phyloP scores from a whole-genome alignment of 2,888 invertebrate species.

The Drosophila parthenogenetica region DNA sequence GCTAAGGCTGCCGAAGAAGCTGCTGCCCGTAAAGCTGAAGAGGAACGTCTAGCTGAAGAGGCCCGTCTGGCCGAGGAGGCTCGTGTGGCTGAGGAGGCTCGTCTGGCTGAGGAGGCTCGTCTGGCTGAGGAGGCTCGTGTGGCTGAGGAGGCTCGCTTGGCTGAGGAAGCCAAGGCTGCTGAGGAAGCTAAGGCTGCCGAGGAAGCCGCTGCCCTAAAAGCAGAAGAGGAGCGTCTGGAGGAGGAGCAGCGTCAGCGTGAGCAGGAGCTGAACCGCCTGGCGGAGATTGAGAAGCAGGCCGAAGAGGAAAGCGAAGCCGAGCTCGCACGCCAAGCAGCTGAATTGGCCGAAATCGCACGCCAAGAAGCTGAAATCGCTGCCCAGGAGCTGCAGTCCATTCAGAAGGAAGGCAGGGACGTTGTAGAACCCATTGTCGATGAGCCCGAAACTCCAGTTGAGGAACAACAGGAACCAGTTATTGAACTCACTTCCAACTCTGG shows the following conservation, averaged over 20 bases:
- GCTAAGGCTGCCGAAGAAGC: constrained; percentile 80
- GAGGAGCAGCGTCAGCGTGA: constrained; percentile 86
- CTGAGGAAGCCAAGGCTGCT: constrained; percentile 85
- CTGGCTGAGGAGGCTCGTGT: constrained; percentile 84
- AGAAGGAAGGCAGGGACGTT: constrained; percentile 72
- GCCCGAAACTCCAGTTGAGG: constrained; percentile 83
- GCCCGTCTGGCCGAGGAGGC: constrained; percentile 1
- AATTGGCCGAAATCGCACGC: constrained; percentile 88
- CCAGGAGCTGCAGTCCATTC: constrained; percentile 86
- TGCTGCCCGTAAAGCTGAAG: constrained; percentile 75
- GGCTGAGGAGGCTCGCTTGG: constrained; percentile 86
- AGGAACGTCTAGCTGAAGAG: constrained; percentile 8
- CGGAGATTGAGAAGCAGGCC: constrained; percentile 86
- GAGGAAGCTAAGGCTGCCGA: constrained; percentile 38
- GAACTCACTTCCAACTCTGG: constrained; percentile 68
- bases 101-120: constrained; percentile 31
- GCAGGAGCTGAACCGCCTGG: constrained; percentile 86
- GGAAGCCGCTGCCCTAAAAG: constrained; percentile 84
- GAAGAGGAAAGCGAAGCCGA: constrained; percentile 88
- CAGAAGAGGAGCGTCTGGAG: constrained; percentile 84
- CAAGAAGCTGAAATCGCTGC: constrained; percentile 88
- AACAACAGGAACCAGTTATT: constrained; percentile 70
- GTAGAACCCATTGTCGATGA: constrained; percentile 84
- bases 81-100: constrained; percentile 82
- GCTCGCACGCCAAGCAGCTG: constrained; percentile 90